A percentile compares a stretch with the other conserved stretches of the same genome.
Evolutionary conservation across 92 coral and sea anemone genomes (phyloP).

Genomic region (Epizoanthus rinbou): DNA sequence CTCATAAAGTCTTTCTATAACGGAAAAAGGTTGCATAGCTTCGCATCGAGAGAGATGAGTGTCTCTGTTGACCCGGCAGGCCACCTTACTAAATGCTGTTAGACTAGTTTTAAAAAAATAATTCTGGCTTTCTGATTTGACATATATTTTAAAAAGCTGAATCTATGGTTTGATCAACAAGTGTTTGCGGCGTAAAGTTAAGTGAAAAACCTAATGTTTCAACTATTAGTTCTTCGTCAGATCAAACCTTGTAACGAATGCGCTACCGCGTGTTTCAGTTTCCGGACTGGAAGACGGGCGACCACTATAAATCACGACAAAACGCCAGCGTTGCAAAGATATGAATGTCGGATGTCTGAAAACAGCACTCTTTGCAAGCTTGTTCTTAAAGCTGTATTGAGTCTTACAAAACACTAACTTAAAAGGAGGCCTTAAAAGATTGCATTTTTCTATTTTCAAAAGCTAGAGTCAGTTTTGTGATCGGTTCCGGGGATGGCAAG

Average conservation of each 20-base stretch:
- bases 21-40: conserved; percentile 7
- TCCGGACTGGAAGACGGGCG: conserved; percentile 14
- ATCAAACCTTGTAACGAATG: conserved; percentile 27
- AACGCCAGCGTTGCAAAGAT: conserved; percentile 16
- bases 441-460: conserved; percentile 20
- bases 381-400: conserved; percentile 21
- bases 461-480: conserved; percentile 23
- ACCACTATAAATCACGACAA: conserved; percentile 24
- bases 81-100: conserved; percentile 23
- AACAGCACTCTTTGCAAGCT: conserved; percentile 23
- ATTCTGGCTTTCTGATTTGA: conserved; percentile 2
- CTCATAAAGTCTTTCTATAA: conserved; percentile 10
- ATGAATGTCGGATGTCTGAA: conserved; percentile 19
- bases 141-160: conserved; percentile 18
- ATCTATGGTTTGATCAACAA: conserved; percentile 22
- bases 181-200: conserved; percentile 26
- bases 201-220: conserved; percentile 21
- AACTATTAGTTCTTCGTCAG: conserved; percentile 10
- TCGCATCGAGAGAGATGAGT: conserved; percentile 24
- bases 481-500: conserved; percentile 25
- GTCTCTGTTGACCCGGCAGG: conserved; percentile 24
- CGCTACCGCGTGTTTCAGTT: conserved; percentile 27
- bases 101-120: conserved; percentile 18
- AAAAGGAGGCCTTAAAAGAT: background rate
- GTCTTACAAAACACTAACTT: background rate